Base-by-base conservation (phyloP, 1,140 invertebrate species). In the Eupeodes corollae region DNA sequence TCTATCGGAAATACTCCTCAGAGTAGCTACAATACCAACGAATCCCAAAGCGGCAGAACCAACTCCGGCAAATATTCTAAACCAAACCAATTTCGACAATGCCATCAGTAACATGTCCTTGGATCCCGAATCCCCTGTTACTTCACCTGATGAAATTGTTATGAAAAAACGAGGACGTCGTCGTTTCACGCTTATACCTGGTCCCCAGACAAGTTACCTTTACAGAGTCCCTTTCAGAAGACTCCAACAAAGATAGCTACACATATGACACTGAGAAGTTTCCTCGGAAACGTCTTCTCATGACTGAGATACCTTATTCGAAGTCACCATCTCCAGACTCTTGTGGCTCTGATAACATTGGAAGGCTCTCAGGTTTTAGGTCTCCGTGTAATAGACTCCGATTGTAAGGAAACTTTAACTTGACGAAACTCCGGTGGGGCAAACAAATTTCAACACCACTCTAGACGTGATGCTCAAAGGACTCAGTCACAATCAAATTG, bases 401-500 rank as follows among this genome's bases (percentile, higher is more conserved):
- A 55, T 56, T 15, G 58, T 56, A 1, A 68, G 67, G 37, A 62
- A 62, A 51, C 42, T 59, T 0, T 55, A 56, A 38, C 54, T 68
- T 49, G 46, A 41, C 13, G 61, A 67, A 46, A 53, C 53, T 2
- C 61, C 64, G 6, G 54, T 68, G 19, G 62, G 55, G 0, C 64
- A 65, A 42, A 53, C 48, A 5, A 68, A 68, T 42, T 49, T 30
- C 10, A 59, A 68, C 44, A 68, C 66, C 6, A 69, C 74, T 5
- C 61, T 80, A 11, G 74, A 79, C 43, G 63, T 71, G 1, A 61
- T 75, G 15, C 57, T 86, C 13, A 76, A 79, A 62, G 80, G 79
- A 6, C 64, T 85, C 5, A 83, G 80, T 47, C 76, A 81, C 1
- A 76, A 79, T 1, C 84, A 87, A 57, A 70, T 87, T 1, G 76